Evolutionary conservation across 2,113 vertebrate species (phyloP), one percentile per base, ranked within the genome.

Genomic region (Ptyas mucosa): DNA sequence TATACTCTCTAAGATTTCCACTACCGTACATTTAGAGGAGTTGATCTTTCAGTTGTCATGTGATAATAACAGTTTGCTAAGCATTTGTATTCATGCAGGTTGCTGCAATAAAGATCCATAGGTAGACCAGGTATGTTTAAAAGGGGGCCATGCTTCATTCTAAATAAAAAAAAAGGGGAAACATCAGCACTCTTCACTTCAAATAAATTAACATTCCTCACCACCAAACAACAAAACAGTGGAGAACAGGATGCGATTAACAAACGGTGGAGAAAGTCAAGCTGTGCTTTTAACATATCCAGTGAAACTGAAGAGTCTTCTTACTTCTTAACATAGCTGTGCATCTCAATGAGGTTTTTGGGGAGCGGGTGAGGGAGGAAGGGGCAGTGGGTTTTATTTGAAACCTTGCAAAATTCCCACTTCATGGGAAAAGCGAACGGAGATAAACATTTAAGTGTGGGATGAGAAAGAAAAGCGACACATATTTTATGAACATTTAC

Each of bases 211-310:
- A 94, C 94, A 97, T 98, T 97, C 94, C 86, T 95, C 93, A 94
- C 91, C 93, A 96, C 90, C 96, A 97, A 96, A 95, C 91, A 95
- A 90, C 94, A 94, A 95, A 96, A 98, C 97, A 98, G 97, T 96
- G 94, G 95, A 93, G 94, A 95, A 96, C 95, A 97, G 97, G 95
- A 96, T 93, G 94, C 95, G 95, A 97, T 93, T 97, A 97, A 96
- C 96, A 96, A 97, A 97, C 1, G 61, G 94, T 8, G 90, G 92
- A 90, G 94, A 96, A 95, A 96, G 95, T 97, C 96, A 95, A 96
- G 96, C 96, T 92, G 46, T 92, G 95, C 49, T 96, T 96, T 97
- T 97, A 97, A 96, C 97, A 97, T 97, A 96, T 96, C 97, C 92
- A 97, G 94, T 46, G 55, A 97, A 97, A 96, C 85, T 92, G 24